Base-by-base conservation (phyloP, 2,113 vertebrate species). In the Tragelaphus buxtoni region DNA sequence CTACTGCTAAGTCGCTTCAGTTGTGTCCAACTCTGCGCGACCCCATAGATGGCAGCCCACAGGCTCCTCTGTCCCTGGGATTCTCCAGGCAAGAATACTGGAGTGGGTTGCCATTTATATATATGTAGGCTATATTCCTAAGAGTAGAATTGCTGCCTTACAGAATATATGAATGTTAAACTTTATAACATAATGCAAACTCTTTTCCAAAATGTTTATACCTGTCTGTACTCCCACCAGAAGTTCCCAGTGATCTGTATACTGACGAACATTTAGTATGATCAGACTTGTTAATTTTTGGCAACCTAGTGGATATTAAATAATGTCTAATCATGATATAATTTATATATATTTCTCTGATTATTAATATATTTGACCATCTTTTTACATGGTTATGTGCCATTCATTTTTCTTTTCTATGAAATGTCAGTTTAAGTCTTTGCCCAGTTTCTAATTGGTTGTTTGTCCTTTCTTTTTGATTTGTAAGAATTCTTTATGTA, bases 361-460 rank as follows among this genome's bases (percentile, higher is more conserved):
- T 82, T 81, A 69, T 80, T 69, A 49, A 55, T 77, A 51, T 83
- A 5, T 12, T 35, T 42, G 24, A 56, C 39, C 2, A 65, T 92
- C 72, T 81, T 94, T 96, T 88, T 88, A 74, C 20, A 51, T 86
- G 49, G 39, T 63, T 35, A 74, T 85, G n/a, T 92, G 13, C 72
- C 89, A 94, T 85, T 96, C 20, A 80, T 86, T 47, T 81, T 90
- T 94, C 35, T 35, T 74, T 32, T 51, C n/a, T 51, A 30, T 96
- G 11, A 95, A 60, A 88, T 91, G 26, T 79, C 51, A 72, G 14
- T 90, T 91, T 18, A 35, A 35, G n/a, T 20, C 56, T 88, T 93
- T 87, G 58, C 45, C 13, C 51, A 93, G 16, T 83, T 93, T 91
- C 88, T 86, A 20, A 72, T 60, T 35, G 9, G 28, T 92, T 47